Conservation (phyloP, 2,113 vertebrate genomes). For the Pangasianodon gigas region DNA sequence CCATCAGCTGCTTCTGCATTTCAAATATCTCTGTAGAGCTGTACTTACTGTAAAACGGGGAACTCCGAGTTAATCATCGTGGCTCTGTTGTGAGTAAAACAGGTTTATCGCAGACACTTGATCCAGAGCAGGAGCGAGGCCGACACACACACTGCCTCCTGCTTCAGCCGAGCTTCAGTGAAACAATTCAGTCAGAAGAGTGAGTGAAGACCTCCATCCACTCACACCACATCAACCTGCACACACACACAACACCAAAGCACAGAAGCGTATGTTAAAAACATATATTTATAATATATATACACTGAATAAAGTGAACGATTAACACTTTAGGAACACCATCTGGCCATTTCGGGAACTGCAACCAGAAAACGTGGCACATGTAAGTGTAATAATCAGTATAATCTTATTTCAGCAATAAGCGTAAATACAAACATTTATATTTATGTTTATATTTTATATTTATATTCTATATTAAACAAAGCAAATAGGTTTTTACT, state of each 20-base stretch:
- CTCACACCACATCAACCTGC: conserved; percentile 42
- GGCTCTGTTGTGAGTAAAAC: background rate
- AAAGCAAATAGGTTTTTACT: background rate
- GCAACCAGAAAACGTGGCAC: background rate
- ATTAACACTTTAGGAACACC: conserved; percentile 22
- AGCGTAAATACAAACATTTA: background rate
- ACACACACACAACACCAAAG: background rate
- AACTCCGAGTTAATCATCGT: conserved; percentile 87
- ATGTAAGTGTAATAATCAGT: background rate
- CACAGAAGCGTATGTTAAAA: background rate
- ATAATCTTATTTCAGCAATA: background rate
- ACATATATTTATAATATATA: background rate
- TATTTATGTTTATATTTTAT: too few species aligned
- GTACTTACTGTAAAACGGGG: conserved; percentile 85
- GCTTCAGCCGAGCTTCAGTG: background rate
- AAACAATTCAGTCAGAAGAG: conserved; percentile 24
- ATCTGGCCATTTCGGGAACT: conserved; percentile 20
- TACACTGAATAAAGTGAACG: background rate
- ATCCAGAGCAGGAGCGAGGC: conserved; percentile 21
- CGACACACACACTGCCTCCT: background rate
- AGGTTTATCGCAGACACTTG: conserved; percentile 21
- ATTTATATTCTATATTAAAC: too few species aligned
- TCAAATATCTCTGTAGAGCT: background rate
- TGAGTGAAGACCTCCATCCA: conserved; percentile 43
- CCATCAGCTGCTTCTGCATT: background rate